Base-by-base conservation (phyloP, 1,140 invertebrate species). In the Bombus terrestris region DNA sequence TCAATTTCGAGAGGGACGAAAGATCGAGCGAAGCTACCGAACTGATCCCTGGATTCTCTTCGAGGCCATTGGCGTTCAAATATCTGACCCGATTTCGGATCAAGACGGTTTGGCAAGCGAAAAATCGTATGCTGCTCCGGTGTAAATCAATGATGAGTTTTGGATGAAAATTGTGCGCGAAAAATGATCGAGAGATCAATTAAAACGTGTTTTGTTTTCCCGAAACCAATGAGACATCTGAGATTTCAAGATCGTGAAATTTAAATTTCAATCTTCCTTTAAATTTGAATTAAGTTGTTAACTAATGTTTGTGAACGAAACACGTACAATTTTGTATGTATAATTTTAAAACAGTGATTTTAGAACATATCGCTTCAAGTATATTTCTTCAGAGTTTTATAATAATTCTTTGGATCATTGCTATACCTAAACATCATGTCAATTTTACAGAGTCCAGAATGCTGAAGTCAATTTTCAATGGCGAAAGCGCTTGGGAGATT, bases 1-100 rank as follows among this genome's bases (percentile, higher is more conserved):
- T 59, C 53, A 41, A 66, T 79, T 35, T 66, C n/a, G 62, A 59
- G 53, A 53, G 73, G 12, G 39, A 64, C 22, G 57, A 64, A 78
- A 66, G 59, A 66, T 68, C 77, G 75, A 53, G n/a, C 53, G 53
- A 47, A 43, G n/a, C 41, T 28, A 32, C n/a, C 28, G 28, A 39
- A 77, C 57, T 57, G 53, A 59, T 77, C 75, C 53, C 57, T 47
- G 28, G 53, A 77, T 77, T 77, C 57, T 59, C 72, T 47, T n/a
- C 72, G 73, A 75, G 37, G 13, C 71, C 71, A 59, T 39, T 64
- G 25, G 25, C 10, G 75, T 32, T 39, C 57, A 59, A 78, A 78
- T 78, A 28, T 78, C 41, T 77, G 35, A 77, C 53, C 47, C 75
- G 57, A 37, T 77, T 78, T n/a, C 25, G 3, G n/a, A 28, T 25